These are phyloP conservation scores for Petrocephalus zakoni DNA, from an alignment of 2,113 vertebrate species.

Conservation along the genomic window DNA sequence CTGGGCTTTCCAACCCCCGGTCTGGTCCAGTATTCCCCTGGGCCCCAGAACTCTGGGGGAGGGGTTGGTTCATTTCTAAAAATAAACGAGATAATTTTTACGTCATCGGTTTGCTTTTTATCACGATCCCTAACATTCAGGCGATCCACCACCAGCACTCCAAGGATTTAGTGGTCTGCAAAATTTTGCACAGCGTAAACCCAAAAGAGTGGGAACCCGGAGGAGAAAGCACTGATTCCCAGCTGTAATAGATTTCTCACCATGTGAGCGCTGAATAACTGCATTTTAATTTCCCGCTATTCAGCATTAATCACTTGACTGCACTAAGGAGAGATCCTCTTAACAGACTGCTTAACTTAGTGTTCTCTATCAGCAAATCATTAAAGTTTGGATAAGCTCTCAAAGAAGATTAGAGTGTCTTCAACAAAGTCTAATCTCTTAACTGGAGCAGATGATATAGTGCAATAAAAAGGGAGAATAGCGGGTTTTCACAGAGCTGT, in stretches of 20 bases:
- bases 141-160: background rate
- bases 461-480: conserved; percentile 58
- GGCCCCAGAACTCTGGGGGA: background rate
- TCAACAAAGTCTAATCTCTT: conserved; percentile 66
- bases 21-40: background rate
- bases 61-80: background rate
- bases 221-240: conserved; percentile 51
- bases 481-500: conserved; percentile 48
- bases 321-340: conserved; percentile 70
- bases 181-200: background rate
- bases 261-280: conserved; percentile 61
- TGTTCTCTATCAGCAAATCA: conserved; percentile 73
- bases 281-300: conserved; percentile 64
- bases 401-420: conserved; percentile 69
- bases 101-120: background rate
- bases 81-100: background rate
- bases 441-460: conserved; percentile 51
- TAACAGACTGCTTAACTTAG: conserved; percentile 71
- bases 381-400: conserved; percentile 76
- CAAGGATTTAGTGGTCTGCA: background rate
- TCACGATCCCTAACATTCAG: background rate
- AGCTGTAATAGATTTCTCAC: conserved; percentile 55
- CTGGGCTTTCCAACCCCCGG: background rate
- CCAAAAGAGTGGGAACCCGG: background rate
- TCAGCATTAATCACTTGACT: conserved; percentile 70